Percentiles rank a stretch among this genome's conserved stretches.
These are phyloP conservation scores for Cheirogaleus major DNA, from an alignment of 2,797 vertebrate genomes.

Conservation along the genomic window DNA sequence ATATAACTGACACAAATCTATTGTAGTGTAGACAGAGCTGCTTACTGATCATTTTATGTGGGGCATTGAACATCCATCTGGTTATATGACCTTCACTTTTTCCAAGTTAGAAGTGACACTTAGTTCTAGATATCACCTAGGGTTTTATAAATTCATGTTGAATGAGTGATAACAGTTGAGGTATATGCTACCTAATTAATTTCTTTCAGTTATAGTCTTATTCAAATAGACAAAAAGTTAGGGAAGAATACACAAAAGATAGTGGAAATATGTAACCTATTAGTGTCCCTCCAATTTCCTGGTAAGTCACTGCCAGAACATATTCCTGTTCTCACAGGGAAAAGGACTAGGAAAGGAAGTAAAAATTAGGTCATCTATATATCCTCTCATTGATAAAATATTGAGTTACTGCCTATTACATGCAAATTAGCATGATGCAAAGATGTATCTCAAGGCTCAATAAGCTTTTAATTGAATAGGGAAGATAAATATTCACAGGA, in stretches of 20 bases:
- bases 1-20: not conserved
- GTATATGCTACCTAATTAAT: slow-evolving; percentile 12
- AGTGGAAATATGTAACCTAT: slow-evolving; percentile 1
- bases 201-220: slow-evolving; percentile 47
- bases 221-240: slow-evolving; percentile 33
- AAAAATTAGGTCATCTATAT: not conserved
- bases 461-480: slow-evolving; percentile 12
- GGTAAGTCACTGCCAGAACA: not conserved
- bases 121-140: slow-evolving; percentile 8
- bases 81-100: not conserved
- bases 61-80: not conserved
- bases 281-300: slow-evolving; percentile 4
- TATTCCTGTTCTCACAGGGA: not conserved
- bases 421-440: slow-evolving; percentile 17
- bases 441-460: not conserved
- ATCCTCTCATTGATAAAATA: not conserved
- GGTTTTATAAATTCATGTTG: slow-evolving; percentile 26
- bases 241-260: not conserved
- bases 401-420: not conserved
- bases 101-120: slow-evolving; percentile 18
- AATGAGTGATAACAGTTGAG: not conserved
- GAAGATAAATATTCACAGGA: slow-evolving; percentile 5
- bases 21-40: slow-evolving; percentile 6
- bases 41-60: not conserved
- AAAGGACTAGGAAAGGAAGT: slow-evolving; percentile 12